Conservation (phyloP, 2,797 vertebrate genomes). For the Myotis findleyi region DNA sequence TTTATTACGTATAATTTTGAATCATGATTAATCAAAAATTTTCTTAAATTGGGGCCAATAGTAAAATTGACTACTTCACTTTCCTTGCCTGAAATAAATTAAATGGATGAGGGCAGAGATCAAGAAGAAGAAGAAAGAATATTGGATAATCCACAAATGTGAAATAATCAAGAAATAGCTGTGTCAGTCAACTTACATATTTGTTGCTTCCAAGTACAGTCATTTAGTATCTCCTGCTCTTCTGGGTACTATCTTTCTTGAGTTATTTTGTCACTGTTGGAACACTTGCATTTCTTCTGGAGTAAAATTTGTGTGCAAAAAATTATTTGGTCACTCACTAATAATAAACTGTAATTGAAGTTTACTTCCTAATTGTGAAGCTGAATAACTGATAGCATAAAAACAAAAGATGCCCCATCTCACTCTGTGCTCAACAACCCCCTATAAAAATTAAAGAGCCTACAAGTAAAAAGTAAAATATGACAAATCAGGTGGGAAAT, state of each 20-base stretch:
- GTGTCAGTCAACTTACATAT: not conserved
- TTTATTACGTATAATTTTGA: conserved; percentile 27
- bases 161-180: conserved; percentile 40
- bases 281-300: not conserved
- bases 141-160: not conserved
- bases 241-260: not conserved
- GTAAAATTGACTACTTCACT: conserved; percentile 30
- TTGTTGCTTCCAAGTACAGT: not conserved
- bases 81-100: conserved; percentile 41
- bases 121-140: conserved; percentile 14
- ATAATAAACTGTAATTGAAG: not conserved
- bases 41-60: not conserved
- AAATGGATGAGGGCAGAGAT: conserved; percentile 21
- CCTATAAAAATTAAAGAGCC: not conserved
- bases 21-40: not conserved
- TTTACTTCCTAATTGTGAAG: not conserved
- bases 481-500: conserved; percentile 17
- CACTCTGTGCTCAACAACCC: not conserved
- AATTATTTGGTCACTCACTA: not conserved
- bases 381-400: not conserved
- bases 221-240: not conserved
- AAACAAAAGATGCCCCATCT: not conserved
- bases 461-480: not conserved
- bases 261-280: not conserved
- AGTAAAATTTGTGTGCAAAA: not conserved